These are phyloP conservation scores for Molossus alvarezi DNA, from an alignment of 2,797 vertebrate genomes.

Conservation along the genomic window DNA sequence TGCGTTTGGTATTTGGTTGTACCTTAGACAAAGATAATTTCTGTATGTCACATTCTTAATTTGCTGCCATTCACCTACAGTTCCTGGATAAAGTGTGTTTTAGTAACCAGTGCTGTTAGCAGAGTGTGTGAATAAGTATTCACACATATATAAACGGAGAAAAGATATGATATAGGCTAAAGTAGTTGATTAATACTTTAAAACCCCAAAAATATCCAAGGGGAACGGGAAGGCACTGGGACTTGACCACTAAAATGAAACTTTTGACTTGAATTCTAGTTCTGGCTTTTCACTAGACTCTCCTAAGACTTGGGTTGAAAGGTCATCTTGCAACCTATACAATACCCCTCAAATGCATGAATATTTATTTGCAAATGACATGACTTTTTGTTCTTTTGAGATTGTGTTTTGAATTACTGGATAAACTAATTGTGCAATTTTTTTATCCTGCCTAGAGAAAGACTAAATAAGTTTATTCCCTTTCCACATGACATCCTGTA, in stretches of 20 bases:
- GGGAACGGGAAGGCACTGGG: background rate
- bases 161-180: background rate
- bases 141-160: background rate
- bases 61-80: background rate
- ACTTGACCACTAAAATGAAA: background rate
- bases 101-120: background rate
- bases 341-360: background rate
- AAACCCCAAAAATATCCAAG: background rate
- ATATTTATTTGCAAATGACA: constrained; percentile 38
- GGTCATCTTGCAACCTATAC: background rate
- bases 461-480: background rate
- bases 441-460: background rate
- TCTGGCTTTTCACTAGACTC: background rate
- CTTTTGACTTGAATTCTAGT: background rate
- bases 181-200: background rate
- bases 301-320: background rate
- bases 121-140: background rate
- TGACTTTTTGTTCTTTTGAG: background rate
- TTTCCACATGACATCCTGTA: background rate
- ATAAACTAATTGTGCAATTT: background rate
- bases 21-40: background rate
- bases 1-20: background rate
- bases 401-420: background rate
- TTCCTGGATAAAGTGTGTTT: background rate
- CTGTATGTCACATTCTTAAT: background rate